Evolutionary conservation across 2,113 vertebrate genomes (phyloP), one percentile per base, ranked within the genome.

Genomic region (Oriolus oriolus): DNA sequence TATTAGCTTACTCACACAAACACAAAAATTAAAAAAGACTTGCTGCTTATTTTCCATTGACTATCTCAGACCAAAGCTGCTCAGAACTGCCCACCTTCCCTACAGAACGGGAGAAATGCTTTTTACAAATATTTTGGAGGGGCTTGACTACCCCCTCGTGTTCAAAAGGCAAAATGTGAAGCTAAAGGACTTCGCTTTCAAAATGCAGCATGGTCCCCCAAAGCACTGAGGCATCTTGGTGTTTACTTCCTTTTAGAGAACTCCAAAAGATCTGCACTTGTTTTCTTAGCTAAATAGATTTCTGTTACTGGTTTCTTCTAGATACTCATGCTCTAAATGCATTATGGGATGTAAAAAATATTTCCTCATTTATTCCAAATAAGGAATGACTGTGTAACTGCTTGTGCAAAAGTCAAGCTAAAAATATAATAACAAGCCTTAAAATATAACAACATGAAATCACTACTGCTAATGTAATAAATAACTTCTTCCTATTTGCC

Each of bases 91-190:
- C 28, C 37, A 21, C 21, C 45, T 59, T 73, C 39, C 2, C 0
- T 11, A 13, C 23, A 10, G 23, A 66, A 11, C 0, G 0, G 22
- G 37, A 56, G 12, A 44, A 21, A 37, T 1, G 0, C 4, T 6
- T 39, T 64, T 61, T 53, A 18, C 16, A 16, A 71, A 53, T 37
- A 63, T 23, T 90, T 81, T 28, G 64, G 10, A 17, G 84, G 65
- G 13, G 71, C 63, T 75, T 63, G 78, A 66, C 79, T 93, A 95
- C 89, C 98, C 92, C 95, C 97, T 16, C 59, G 93, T 98, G 98
- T 92, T 96, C 52, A 63, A 31, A 8, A 49, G 33, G 14, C 20
- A 69, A 96, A 96, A 66, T 94, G 63, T 91, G 95, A 78, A 61
- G 13, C n/a, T 57, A 28, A 42, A 37, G 30, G 10, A 39, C 5